Evolutionary conservation across 2,888 invertebrate species (phyloP), one percentile per base, ranked within the genome.

Genomic region (Caenorhabditis sp.): DNA sequence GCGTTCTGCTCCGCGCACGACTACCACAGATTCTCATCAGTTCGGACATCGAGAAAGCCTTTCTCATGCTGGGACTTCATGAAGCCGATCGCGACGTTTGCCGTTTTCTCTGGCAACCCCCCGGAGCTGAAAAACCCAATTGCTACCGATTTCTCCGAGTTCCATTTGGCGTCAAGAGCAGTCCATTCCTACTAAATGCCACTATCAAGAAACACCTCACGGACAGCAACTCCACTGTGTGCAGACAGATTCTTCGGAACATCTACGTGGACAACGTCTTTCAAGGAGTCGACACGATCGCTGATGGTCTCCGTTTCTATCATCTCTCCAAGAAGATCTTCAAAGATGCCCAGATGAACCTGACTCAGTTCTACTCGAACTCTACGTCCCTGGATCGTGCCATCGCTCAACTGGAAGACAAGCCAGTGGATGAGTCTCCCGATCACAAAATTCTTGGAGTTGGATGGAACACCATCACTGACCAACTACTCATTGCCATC

Each of bases 11-110:
- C 9, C 55, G 81, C n/a, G 20, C 63, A 13, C 53, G 84, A 15
- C 9, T 27, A 1, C 32, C 15, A 32, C 11, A 11, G 7, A 59
- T 70, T 6, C 48, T 80, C 0, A 30, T 85, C 4, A 22, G 56
- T 3, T 48, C 68, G 0, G 85, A 85, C 39, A 72, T 85, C 26
- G 71, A 78, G 53, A 85, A 83, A 62, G 85, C 85, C 0, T 85
- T 85, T 48, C 70, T 79, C 8, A 62, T 61, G 45, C 46, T 85
- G 1, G 37, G 7, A 11, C 62, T 85, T 0, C 39, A 71, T 1
- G 20, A 37, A 8, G 32, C 20, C 8, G 82, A 84, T 32, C 56
- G 82, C 8, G 80, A 84, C 26, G 52, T 59, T 0, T 45, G 59
- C 7, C 55, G 84, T 9, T 75, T 85, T 30, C 43, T 83, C 5